Conservation (phyloP, 2,113 vertebrate species). For the Vidua macroura region DNA sequence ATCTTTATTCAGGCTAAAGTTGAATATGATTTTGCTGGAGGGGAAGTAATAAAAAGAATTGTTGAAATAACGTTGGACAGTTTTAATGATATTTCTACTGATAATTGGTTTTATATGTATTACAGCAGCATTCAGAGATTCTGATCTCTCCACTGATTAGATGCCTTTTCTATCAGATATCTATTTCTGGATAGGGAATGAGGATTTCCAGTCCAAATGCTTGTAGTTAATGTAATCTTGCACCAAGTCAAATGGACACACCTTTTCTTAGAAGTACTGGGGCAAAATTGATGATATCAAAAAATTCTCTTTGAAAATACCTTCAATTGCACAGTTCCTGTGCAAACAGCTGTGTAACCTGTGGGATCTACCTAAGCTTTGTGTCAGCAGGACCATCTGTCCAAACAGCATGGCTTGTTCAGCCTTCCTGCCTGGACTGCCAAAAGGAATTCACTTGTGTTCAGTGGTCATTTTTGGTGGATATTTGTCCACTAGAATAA, state of each 20-base stretch:
- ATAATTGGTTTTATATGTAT: neutral
- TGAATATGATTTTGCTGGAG: neutral
- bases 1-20: neutral
- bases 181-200: fast-evolving
- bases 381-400: neutral
- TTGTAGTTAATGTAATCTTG: neutral
- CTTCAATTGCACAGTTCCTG: neutral
- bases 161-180: fast-evolving
- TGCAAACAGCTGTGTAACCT: neutral
- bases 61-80: neutral
- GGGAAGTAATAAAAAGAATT: neutral
- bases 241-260: fast-evolving
- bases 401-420: neutral
- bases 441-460: neutral
- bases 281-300: neutral
- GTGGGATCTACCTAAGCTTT: neutral
- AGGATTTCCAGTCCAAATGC: neutral
- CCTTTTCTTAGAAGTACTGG: neutral
- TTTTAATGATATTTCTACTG: neutral
- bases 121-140: neutral
- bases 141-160: neutral
- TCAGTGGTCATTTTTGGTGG: neutral
- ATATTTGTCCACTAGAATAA: neutral
- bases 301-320: neutral
- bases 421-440: neutral